Percentiles rank a stretch among this genome's conserved stretches.
Evolutionary conservation across 2,888 invertebrate species (phyloP).

Genomic region (Anodontia alba): DNA sequence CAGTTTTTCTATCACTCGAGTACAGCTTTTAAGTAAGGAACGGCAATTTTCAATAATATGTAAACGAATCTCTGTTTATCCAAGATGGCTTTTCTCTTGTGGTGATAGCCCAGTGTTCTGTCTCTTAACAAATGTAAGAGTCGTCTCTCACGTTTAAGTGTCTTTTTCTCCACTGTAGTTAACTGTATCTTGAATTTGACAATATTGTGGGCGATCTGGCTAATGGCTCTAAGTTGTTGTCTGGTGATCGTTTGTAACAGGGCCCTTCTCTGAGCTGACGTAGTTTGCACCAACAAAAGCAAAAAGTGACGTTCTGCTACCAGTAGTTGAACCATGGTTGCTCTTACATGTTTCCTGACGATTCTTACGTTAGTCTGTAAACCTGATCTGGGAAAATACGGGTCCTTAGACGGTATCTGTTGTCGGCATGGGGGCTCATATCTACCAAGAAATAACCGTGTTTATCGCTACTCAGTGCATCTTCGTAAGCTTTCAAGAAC

Average conservation of each 20-base stretch:
- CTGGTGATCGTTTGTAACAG: constrained; percentile 33
- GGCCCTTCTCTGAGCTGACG: constrained; percentile 22
- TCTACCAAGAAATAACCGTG: constrained; percentile 32
- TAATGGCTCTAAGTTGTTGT: constrained; percentile 28
- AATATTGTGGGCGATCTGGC: constrained; percentile 25
- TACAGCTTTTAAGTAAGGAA: background rate
- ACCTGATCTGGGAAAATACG: constrained; percentile 26
- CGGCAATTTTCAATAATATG: background rate
- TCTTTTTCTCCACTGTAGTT: background rate
- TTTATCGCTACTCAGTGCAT: background rate
- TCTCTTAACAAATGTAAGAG: background rate
- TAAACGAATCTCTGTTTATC: background rate
- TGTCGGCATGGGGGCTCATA: constrained; percentile 18
- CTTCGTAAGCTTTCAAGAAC: constrained; percentile 26
- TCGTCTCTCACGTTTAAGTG: background rate
- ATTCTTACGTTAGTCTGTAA: constrained; percentile 24
- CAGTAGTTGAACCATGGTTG: constrained; percentile 23
- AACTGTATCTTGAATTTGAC: constrained; percentile 5
- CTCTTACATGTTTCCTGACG: background rate
- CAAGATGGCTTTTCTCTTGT: background rate
- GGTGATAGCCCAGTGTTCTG: background rate
- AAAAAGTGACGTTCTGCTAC: constrained; percentile 24
- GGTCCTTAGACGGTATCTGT: constrained; percentile 23
- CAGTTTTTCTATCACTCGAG: constrained; percentile 34
- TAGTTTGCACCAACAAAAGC: constrained; percentile 12